Conservation (phyloP, 35 echinoderm and acorn worm species). For the Apostichopus parvimensis region DNA sequence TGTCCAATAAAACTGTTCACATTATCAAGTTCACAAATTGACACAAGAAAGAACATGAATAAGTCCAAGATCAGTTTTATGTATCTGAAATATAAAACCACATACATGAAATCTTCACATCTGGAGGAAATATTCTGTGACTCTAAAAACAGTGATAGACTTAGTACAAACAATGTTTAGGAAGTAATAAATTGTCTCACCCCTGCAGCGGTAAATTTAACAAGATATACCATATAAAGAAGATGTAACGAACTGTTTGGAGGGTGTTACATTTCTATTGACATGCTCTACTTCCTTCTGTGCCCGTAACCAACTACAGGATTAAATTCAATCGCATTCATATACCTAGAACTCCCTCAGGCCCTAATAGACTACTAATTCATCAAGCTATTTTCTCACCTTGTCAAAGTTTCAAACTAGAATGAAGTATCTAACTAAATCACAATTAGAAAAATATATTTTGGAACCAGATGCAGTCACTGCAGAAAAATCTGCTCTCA, state of each 20-base stretch:
- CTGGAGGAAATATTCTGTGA: no score
- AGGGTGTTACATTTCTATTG: constrained; percentile 38
- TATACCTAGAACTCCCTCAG: not conserved
- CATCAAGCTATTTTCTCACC: constrained; percentile 8
- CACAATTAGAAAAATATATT: not conserved
- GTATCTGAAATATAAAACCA: no score
- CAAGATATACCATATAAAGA: not conserved
- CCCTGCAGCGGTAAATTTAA: constrained; percentile 13
- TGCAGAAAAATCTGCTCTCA: no score
- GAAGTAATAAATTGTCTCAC: constrained; percentile 1
- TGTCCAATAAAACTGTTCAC: no score
- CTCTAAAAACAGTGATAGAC: no score
- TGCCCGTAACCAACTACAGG: not conserved
- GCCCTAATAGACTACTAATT: not conserved
- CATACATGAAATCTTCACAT: no score
- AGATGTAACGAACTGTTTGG: constrained; percentile 9
- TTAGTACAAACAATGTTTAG: constrained; percentile 4
- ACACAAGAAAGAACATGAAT: no score
- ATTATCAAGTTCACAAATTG: no score
- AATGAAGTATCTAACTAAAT: not conserved
- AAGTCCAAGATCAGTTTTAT: no score
- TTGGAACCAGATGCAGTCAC: no score
- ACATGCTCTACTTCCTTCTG: constrained; percentile 22
- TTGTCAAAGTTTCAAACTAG: not conserved
- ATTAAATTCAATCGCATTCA: not conserved